Base-by-base conservation (phyloP, 2,797 vertebrate species). In the Tarsius wallacei region DNA sequence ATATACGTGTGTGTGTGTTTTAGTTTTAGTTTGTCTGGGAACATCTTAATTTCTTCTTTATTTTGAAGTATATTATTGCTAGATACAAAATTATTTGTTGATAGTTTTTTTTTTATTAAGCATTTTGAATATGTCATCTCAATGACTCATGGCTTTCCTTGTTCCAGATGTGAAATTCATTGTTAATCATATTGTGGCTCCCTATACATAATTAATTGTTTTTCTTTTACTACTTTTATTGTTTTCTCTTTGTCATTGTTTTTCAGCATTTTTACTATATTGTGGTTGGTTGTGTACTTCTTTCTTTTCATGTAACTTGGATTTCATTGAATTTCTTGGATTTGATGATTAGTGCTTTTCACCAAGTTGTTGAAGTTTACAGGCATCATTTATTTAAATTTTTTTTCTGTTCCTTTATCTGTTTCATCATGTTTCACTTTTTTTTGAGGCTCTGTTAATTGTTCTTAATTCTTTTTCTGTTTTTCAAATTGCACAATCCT, bases 241-340 rank as follows among this genome's bases (percentile, higher is more conserved):
- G 80, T 87, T 94, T 93, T 77, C 57, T 83, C 7, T 91, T 57
- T 76, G 63, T 68, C 81, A 93, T 82, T 86, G 77, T 13, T 33
- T 90, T 57, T 90, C 81, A 93, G 7, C 31, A 51, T 90, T 78
- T 85, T 84, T 21, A 66, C 28, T 61, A 6, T 78, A 16, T 12
- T 42, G 21, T 31, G 49, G 31, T 77, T 66, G 26, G 4, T 93
- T 87, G 6, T 87, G n/a, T 68, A 93, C 17, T 53, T 88, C 42
- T 77, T 83, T 83, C 63, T 78, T 26, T 80, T 68, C 73, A 55
- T 42, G 36, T 22, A 13, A 87, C 64, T 71, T 87, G 53, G 42
- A 82, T 17, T 5, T 31, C 42, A 64, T 70, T 90, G 2, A 42
- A 84, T 94, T 59, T 66, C 8, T 83, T 81, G 12, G 11, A 66